These are phyloP conservation scores for Lysandra bellargus DNA, from an alignment of 2,888 invertebrate genomes.

Conservation along the genomic window DNA sequence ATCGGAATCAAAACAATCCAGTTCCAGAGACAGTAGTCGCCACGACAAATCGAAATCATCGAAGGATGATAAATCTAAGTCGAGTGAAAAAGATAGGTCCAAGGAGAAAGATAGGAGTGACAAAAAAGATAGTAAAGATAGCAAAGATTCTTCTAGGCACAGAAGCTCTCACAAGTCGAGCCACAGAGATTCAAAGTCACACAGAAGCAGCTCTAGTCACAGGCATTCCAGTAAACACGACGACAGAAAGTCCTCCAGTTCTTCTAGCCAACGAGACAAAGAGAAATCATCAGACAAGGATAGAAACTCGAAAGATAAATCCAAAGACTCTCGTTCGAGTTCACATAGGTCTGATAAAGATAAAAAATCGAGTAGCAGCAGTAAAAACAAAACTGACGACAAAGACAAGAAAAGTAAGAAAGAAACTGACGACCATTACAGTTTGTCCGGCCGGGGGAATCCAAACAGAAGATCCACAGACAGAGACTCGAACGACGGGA, in stretches of 20 bases:
- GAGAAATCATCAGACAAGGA: constrained; percentile 58
- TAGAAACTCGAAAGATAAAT: constrained; percentile 55
- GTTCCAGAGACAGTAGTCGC: constrained; percentile 62
- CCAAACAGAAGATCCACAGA: constrained; percentile 87
- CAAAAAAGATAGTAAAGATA: constrained; percentile 65
- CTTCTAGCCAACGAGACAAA: constrained; percentile 62
- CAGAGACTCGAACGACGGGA: constrained; percentile 89
- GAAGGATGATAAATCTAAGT: constrained; percentile 68
- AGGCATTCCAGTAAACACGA: constrained; percentile 63
- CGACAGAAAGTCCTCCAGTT: constrained; percentile 61
- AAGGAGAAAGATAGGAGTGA: constrained; percentile 62
- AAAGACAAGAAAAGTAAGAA: constrained; percentile 77
- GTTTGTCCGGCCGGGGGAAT: constrained; percentile 82
- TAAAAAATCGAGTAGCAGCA: constrained; percentile 56
- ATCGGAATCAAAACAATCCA: constrained; percentile 65
- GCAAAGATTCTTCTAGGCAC: constrained; percentile 66
- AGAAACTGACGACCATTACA: constrained; percentile 86
- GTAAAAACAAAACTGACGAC: constrained; percentile 59
- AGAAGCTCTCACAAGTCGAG: constrained; percentile 52
- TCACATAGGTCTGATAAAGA: constrained; percentile 71
- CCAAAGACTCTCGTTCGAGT: constrained; percentile 61
- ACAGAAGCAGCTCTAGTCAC: constrained; percentile 45
- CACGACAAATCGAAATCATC: constrained; percentile 61
- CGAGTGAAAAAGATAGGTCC: constrained; percentile 60
- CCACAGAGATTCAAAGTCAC: constrained; percentile 58